Evolutionary conservation across 2,797 vertebrate species (phyloP).

Genomic region (Bufotes viridis): DNA sequence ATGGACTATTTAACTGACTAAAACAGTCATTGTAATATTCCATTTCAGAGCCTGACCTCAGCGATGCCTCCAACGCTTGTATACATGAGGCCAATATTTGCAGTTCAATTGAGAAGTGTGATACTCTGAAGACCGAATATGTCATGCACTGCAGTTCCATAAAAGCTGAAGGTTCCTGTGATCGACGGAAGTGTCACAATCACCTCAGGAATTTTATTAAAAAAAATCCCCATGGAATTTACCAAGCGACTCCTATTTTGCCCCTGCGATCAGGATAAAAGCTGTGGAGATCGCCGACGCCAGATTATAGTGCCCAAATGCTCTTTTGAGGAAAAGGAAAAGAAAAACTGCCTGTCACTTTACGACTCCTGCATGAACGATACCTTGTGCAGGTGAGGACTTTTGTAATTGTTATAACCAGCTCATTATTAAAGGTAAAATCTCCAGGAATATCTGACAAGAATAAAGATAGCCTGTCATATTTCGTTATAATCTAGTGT

Average conservation of each 20-base stretch:
- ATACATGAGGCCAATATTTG: conserved; percentile 88
- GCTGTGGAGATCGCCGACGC: conserved; percentile 89
- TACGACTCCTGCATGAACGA: conserved; percentile 83
- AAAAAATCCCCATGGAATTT: conserved; percentile 85
- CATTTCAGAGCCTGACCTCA: conserved; percentile 64
- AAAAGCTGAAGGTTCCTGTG: conserved; percentile 75
- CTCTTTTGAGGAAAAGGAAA: conserved; percentile 81
- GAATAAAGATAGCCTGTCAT: neutral
- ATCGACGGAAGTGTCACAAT: conserved; percentile 84
- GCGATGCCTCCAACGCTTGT: conserved; percentile 79
- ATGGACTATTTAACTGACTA: neutral
- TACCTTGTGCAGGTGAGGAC: conserved; percentile 88
- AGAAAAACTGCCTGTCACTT: conserved; percentile 88
- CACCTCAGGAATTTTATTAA: conserved; percentile 88
- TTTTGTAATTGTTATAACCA: neutral
- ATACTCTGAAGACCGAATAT: conserved; percentile 86
- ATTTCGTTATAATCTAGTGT: neutral
- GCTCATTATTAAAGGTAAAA: neutral
- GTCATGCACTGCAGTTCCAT: conserved; percentile 83
- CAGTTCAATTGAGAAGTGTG: conserved; percentile 86
- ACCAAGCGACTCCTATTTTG: conserved; percentile 90
- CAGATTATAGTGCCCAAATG: conserved; percentile 94
- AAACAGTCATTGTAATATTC: neutral
- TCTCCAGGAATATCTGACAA: neutral
- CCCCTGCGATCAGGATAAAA: conserved; percentile 80